Evolutionary conservation across 1,140 invertebrate species (phyloP).

Genomic region (Nasonia giraulti): DNA sequence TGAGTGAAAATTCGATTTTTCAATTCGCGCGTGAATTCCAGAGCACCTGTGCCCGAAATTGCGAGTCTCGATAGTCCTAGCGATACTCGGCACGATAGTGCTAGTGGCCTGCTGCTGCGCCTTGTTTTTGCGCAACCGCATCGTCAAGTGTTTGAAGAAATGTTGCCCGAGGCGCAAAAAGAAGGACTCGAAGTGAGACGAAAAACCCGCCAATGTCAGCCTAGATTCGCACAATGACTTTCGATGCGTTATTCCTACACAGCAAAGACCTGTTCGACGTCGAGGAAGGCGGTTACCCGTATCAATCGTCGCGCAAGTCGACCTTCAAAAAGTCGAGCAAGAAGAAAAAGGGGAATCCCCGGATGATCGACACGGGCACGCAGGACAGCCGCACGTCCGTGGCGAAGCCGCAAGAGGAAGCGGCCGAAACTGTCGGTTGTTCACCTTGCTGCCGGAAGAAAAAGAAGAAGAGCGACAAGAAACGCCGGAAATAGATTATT

Average conservation of each 20-base stretch:
- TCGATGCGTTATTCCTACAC: background rate
- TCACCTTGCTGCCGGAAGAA: slow-evolving; percentile 66
- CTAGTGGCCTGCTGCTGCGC: slow-evolving; percentile 65
- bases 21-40: slow-evolving; percentile 2
- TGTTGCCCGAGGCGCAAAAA: slow-evolving; percentile 53
- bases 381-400: slow-evolving; percentile 53
- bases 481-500: slow-evolving; percentile 49
- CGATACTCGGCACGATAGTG: slow-evolving; percentile 53
- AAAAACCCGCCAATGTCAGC: background rate
- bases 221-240: background rate
- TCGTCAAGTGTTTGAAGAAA: slow-evolving; percentile 55
- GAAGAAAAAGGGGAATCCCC: slow-evolving; percentile 23
- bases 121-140: slow-evolving; percentile 58
- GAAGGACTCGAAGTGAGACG: slow-evolving; percentile 36
- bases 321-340: background rate
- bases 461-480: slow-evolving; percentile 60
- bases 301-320: background rate
- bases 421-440: slow-evolving; percentile 57
- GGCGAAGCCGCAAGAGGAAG: background rate
- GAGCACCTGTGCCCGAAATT: slow-evolving; percentile 42
- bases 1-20: background rate
- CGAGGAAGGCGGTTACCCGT: slow-evolving; percentile 27
- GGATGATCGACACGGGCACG: slow-evolving; percentile 52
- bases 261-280: slow-evolving; percentile 22
- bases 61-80: slow-evolving; percentile 49